Evolutionary conservation across 2,888 invertebrate species (phyloP).

Genomic region (Caenorhabditis panamensis): DNA sequence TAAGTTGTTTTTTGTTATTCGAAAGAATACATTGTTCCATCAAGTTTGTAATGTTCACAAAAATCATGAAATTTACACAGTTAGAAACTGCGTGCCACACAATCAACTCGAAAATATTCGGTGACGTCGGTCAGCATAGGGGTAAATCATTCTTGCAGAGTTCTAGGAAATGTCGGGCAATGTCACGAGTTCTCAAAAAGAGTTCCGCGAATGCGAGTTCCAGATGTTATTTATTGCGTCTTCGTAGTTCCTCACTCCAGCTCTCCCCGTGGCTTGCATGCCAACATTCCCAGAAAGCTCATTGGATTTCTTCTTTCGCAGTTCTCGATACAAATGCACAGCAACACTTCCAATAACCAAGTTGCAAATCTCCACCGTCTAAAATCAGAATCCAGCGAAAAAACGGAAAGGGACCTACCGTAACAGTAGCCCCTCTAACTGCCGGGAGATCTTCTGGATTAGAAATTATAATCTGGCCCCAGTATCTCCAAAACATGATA

Average conservation of each 20-base stretch:
- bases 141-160: too few species aligned
- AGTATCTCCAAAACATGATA: not conserved
- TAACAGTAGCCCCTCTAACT: not conserved
- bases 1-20: constrained; percentile 84
- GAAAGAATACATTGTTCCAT: constrained; percentile 60
- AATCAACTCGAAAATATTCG: too few species aligned
- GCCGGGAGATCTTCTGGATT: not conserved
- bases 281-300: constrained; percentile 4
- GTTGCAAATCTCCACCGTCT: constrained; percentile 17
- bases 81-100: too few species aligned
- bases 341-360: constrained; percentile 24
- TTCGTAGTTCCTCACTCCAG: constrained; percentile 38
- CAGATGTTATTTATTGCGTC: constrained; percentile 24
- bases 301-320: constrained; percentile 8
- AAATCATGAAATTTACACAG: not conserved
- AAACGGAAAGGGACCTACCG: too few species aligned
- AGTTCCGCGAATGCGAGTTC: constrained; percentile 17
- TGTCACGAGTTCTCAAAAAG: too few species aligned
- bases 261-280: constrained; percentile 32
- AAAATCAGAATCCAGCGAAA: too few species aligned
- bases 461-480: not conserved
- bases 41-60: constrained; percentile 5
- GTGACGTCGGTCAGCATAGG: too few species aligned
- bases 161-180: too few species aligned
- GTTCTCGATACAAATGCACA: constrained; percentile 1